These are phyloP conservation scores for Drosophila triauraria DNA, from an alignment of 1,140 invertebrate genomes.

Conservation along the genomic window DNA sequence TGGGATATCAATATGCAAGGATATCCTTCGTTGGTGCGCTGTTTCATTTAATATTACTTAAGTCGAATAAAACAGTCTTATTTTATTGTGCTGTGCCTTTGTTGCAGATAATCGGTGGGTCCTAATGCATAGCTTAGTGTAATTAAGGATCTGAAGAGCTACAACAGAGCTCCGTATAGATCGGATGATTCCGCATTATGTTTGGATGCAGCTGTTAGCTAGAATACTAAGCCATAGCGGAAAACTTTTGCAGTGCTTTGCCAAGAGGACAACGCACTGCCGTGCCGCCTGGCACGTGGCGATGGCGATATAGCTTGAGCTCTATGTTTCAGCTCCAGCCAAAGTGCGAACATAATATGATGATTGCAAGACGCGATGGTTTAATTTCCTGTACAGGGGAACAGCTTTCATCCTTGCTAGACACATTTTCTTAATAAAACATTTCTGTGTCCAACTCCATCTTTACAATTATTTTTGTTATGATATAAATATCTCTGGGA, in stretches of 20 bases:
- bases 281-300: conserved; percentile 42
- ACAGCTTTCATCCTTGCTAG: conserved; percentile 43
- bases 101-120: neutral
- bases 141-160: neutral
- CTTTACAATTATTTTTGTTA: conserved; percentile 3
- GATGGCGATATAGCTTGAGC: conserved; percentile 9
- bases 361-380: conserved; percentile 33
- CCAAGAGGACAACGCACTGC: conserved; percentile 11
- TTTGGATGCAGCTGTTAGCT: conserved; percentile 1
- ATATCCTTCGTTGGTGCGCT: no score
- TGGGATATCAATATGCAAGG: no score
- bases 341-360: conserved; percentile 41
- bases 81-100: no score
- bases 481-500: neutral
- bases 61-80: no score
- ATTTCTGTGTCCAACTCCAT: conserved; percentile 15
- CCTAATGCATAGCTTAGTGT: neutral
- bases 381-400: conserved; percentile 53
- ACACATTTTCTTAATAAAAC: conserved; percentile 23
- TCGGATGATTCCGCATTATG: neutral
- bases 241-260: conserved; percentile 36
- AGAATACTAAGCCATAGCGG: conserved; percentile 16
- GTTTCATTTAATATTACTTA: no score
- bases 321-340: conserved; percentile 20
- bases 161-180: neutral